phyloP scores from a whole-genome alignment of 2,797 vertebrate genomes.

The Semaprochilodus insignis region DNA sequence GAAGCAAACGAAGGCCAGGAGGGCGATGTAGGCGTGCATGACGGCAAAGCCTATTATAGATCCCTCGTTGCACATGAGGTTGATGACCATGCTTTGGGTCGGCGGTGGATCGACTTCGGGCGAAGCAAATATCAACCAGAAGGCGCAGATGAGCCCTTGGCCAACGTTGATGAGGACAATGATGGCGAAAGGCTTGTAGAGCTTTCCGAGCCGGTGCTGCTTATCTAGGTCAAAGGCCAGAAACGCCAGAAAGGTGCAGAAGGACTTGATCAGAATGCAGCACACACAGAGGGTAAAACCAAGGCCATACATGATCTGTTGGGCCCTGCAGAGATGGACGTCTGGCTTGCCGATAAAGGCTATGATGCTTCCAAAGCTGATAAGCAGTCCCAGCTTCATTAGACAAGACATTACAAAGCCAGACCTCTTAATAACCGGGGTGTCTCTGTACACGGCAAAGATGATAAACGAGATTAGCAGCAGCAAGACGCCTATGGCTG shows the following conservation, averaged over 20 bases:
- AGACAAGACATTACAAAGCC: constrained; percentile 67
- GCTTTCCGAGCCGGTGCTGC: constrained; percentile 47
- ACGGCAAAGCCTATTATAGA: constrained; percentile 63
- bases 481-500: constrained; percentile 62
- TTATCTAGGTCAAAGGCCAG: constrained; percentile 57
- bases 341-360: constrained; percentile 71
- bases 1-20: constrained; percentile 71
- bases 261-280: constrained; percentile 72
- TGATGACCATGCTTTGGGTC: not conserved
- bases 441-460: constrained; percentile 62
- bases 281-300: constrained; percentile 75
- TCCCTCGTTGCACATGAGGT: constrained; percentile 65
- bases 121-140: constrained; percentile 69
- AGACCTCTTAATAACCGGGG: constrained; percentile 65
- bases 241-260: constrained; percentile 69
- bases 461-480: constrained; percentile 59
- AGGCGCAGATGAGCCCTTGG: constrained; percentile 68
- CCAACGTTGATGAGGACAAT: constrained; percentile 53
- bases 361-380: constrained; percentile 69
- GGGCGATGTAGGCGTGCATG: constrained; percentile 72
- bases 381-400: constrained; percentile 67
- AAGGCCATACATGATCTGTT: constrained; percentile 70
- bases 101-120: constrained; percentile 33
- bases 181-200: constrained; percentile 66
- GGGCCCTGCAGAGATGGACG: constrained; percentile 64